These are phyloP conservation scores for Gasteruption jaculator DNA, from an alignment of 2,888 invertebrate genomes.

Conservation along the genomic window DNA sequence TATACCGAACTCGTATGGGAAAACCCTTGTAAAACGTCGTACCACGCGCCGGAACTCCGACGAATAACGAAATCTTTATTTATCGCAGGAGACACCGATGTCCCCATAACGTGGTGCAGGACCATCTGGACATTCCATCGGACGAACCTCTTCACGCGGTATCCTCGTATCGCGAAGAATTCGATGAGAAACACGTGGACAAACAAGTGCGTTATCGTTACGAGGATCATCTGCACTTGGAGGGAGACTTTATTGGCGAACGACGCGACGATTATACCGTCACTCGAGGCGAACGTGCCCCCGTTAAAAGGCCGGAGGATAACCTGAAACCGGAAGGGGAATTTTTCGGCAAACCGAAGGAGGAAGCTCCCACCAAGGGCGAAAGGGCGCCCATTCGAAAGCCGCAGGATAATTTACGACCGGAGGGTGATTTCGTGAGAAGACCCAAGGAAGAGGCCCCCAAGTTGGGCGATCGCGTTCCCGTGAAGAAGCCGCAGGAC, in stretches of 20 bases:
- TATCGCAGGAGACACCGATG: slow-evolving; percentile 74
- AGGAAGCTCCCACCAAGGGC: slow-evolving; percentile 45
- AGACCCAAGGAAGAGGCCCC: slow-evolving; percentile 36
- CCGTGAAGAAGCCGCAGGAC: slow-evolving; percentile 52
- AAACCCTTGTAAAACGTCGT: too few species aligned
- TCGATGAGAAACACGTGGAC: slow-evolving; percentile 63
- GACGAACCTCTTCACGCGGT: slow-evolving; percentile 41
- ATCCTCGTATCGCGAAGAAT: slow-evolving; percentile 64
- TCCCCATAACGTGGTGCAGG: slow-evolving; percentile 60
- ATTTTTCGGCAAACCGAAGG: slow-evolving; percentile 48
- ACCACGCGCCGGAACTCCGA: neutral
- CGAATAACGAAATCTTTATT: slow-evolving; percentile 1
- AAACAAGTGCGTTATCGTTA: slow-evolving; percentile 59
- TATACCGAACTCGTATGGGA: too few species aligned
- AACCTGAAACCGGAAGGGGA: slow-evolving; percentile 56
- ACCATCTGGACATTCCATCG: slow-evolving; percentile 41
- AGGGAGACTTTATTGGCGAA: slow-evolving; percentile 61
- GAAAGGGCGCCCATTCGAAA: slow-evolving; percentile 40
- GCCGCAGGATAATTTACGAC: slow-evolving; percentile 54
- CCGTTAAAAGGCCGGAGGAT: slow-evolving; percentile 52
- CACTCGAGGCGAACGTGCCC: slow-evolving; percentile 49
- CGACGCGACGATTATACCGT: slow-evolving; percentile 54
- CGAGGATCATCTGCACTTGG: slow-evolving; percentile 69
- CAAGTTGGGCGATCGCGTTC: slow-evolving; percentile 44
- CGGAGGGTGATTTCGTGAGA: slow-evolving; percentile 52